These are phyloP conservation scores for Dynastes maya DNA, from an alignment of 2,888 invertebrate genomes.

Conservation along the genomic window DNA sequence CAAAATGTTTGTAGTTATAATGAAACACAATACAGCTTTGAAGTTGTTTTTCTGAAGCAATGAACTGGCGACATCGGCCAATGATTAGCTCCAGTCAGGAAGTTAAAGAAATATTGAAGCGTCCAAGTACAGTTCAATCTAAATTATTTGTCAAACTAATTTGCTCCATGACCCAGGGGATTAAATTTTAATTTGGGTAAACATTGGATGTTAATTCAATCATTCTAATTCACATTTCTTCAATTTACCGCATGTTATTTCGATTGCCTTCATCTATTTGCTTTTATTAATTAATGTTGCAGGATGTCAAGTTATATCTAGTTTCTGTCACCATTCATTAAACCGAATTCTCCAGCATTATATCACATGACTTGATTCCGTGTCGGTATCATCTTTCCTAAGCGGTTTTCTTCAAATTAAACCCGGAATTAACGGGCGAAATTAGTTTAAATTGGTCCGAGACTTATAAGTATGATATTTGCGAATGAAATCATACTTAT, in stretches of 20 bases:
- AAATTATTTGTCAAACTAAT: no score
- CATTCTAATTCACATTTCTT: no score
- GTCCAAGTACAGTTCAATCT: no score
- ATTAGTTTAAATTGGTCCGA: constrained; percentile 10
- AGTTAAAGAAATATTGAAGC: no score
- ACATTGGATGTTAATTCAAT: background rate
- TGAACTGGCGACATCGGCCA: no score
- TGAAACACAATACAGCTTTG: no score
- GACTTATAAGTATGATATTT: background rate
- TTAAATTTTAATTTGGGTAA: background rate
- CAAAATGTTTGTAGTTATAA: no score
- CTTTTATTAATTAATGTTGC: background rate
- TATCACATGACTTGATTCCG: background rate
- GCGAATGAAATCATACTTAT: background rate
- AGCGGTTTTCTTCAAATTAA: background rate
- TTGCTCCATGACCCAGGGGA: background rate
- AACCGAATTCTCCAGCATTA: background rate
- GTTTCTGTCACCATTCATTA: background rate
- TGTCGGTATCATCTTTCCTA: background rate
- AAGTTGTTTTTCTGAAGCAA: no score
- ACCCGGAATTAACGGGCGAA: background rate
- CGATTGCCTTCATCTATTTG: no score
- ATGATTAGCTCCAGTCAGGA: no score
- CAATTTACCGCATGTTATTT: no score
- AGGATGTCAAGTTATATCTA: background rate